Percentiles rank a stretch among this genome's conserved stretches.
Conservation (phyloP, 2,888 invertebrate species). For the Drosophila kokeensis region DNA sequence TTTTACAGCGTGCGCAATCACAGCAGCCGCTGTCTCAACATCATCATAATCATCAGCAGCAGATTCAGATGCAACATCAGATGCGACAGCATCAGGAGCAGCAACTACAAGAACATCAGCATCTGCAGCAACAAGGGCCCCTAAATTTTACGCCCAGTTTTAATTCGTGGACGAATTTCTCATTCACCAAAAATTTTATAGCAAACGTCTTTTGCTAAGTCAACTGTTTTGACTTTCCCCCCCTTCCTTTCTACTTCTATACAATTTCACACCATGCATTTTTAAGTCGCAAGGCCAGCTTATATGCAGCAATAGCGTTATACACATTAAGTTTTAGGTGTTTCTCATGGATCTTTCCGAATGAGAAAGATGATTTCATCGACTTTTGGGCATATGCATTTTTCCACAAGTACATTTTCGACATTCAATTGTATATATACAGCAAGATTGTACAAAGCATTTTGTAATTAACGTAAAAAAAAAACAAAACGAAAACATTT, state of each 20-base stretch:
- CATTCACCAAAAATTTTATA: slow-evolving; percentile 85
- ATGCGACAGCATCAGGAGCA: slow-evolving; percentile 45
- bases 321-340: slow-evolving; percentile 29
- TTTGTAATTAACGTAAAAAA: slow-evolving; percentile 46
- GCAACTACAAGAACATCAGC: slow-evolving; percentile 37
- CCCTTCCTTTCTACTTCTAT: background rate
- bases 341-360: slow-evolving; percentile 41
- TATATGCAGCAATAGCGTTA: slow-evolving; percentile 41
- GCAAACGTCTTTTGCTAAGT: slow-evolving; percentile 84
- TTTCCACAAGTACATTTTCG: slow-evolving; percentile 32
- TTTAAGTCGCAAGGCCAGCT: slow-evolving; percentile 38
- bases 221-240: slow-evolving; percentile 12
- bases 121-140: slow-evolving; percentile 48
- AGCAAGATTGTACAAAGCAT: slow-evolving; percentile 39
- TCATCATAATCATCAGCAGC: slow-evolving; percentile 41
- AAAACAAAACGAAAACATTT: slow-evolving; percentile 36
- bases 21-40: slow-evolving; percentile 59
- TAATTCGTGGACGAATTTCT: slow-evolving; percentile 85
- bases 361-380: slow-evolving; percentile 1
- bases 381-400: slow-evolving; percentile 37
- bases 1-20: slow-evolving; percentile 73
- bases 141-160: slow-evolving; percentile 83
- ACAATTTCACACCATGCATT: slow-evolving; percentile 34
- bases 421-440: slow-evolving; percentile 55
- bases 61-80: slow-evolving; percentile 23